phyloP scores from a whole-genome alignment of 2,113 vertebrate species.

The Hypomesus transpacificus region DNA sequence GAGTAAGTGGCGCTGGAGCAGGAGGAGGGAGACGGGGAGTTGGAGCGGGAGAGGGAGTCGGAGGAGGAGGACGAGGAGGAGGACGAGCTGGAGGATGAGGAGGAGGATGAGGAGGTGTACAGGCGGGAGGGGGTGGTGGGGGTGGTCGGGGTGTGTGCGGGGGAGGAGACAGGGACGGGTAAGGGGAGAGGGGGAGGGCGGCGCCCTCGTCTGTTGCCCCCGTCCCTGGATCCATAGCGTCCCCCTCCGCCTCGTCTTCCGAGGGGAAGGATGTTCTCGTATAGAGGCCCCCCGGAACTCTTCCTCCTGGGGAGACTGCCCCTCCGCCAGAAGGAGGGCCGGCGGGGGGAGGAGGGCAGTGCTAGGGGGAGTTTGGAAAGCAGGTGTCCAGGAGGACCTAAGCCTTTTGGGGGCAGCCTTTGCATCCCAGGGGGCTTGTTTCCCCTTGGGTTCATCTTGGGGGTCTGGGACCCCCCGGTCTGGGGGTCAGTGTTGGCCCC shows the following conservation, averaged over 20 bases:
- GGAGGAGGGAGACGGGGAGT: slow-evolving; percentile 64
- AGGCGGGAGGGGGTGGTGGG: slow-evolving; percentile 69
- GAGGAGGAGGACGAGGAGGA: slow-evolving; percentile 69
- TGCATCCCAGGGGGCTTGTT: slow-evolving; percentile 64
- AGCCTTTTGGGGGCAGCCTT: slow-evolving; percentile 59
- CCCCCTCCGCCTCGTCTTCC: slow-evolving; percentile 76
- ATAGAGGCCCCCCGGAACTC: slow-evolving; percentile 66
- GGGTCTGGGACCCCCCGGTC: slow-evolving; percentile 59
- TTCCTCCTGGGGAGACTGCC: slow-evolving; percentile 70
- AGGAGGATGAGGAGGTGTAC: slow-evolving; percentile 71
- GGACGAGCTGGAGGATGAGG: slow-evolving; percentile 69
- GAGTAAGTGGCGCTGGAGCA: slow-evolving; percentile 68
- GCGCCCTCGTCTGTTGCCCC: slow-evolving; percentile 60
- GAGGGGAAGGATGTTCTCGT: slow-evolving; percentile 73
- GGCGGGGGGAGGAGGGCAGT: slow-evolving; percentile 61
- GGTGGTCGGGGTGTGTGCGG: slow-evolving; percentile 69
- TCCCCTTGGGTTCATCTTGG: slow-evolving; percentile 61
- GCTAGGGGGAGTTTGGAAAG: slow-evolving; percentile 63
- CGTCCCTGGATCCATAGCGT: slow-evolving; percentile 64
- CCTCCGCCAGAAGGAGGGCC: slow-evolving; percentile 70
- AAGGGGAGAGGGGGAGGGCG: slow-evolving; percentile 69
- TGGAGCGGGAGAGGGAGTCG: slow-evolving; percentile 65
- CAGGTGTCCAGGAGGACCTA: slow-evolving; percentile 51
- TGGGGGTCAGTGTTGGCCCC: slow-evolving; percentile 67
- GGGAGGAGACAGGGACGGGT: slow-evolving; percentile 69